Percentiles rank a stretch among this genome's conserved stretches.
Conservation (phyloP, 2,113 vertebrate species). For the Lota lota region DNA sequence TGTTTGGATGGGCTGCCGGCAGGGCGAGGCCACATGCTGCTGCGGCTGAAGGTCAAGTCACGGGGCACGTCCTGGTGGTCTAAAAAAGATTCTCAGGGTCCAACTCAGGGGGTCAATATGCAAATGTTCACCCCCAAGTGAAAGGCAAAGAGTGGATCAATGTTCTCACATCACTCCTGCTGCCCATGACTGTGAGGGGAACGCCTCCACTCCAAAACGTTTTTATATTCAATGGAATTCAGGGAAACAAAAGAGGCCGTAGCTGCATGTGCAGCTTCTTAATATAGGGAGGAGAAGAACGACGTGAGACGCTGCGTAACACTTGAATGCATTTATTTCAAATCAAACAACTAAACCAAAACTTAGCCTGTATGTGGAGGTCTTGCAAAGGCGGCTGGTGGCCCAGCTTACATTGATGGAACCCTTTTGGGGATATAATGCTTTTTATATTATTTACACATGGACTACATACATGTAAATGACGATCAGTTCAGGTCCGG, state of each 20-base stretch:
- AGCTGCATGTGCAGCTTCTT: constrained; percentile 13
- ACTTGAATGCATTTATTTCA: neutral
- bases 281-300: no score
- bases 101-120: constrained; percentile 62
- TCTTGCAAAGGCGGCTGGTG: no score
- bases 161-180: constrained; percentile 67
- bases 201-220: constrained; percentile 41
- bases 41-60: constrained; percentile 64
- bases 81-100: constrained; percentile 36
- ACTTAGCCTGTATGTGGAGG: no score
- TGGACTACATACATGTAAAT: no score
- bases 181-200: constrained; percentile 56
- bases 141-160: constrained; percentile 59
- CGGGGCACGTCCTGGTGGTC: constrained; percentile 39
- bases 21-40: constrained; percentile 28
- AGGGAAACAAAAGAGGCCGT: constrained; percentile 45
- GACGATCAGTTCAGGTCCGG: neutral
- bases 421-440: no score
- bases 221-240: constrained; percentile 52
- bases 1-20: no score
- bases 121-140: constrained; percentile 62
- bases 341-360: no score
- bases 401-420: no score
- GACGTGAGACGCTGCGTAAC: no score
- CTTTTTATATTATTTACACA: no score